phyloP scores from a whole-genome alignment of 2,113 vertebrate genomes.

The Pteruthius melanotis region DNA sequence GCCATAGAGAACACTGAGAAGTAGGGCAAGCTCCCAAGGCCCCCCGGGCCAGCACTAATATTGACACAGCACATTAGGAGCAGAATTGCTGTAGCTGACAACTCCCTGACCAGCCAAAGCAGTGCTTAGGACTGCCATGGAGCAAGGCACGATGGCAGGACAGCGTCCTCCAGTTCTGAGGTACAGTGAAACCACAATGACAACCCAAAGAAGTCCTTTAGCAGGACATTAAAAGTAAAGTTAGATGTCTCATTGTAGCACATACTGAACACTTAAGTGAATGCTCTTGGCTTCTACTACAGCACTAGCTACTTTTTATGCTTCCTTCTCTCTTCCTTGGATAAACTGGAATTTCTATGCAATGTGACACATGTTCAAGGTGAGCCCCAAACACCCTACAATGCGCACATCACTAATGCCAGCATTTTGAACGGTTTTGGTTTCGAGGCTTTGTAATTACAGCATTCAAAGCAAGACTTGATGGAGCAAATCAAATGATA shows the following conservation, averaged over 20 bases:
- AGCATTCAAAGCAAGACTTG: not conserved
- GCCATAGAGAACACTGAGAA: not conserved
- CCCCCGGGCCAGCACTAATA: not conserved
- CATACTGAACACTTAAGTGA: not conserved
- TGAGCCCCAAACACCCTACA: not conserved
- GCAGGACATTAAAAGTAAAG: not conserved
- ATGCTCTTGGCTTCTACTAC: not conserved
- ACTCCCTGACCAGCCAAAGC: not conserved
- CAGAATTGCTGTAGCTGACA: not conserved
- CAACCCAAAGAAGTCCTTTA: not conserved
- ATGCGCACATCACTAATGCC: not conserved
- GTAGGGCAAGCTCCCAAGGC: constrained; percentile 2
- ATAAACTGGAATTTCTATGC: not conserved
- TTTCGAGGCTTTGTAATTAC: not conserved
- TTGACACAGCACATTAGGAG: not conserved
- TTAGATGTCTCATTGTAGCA: not conserved
- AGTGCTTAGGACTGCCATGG: rapidly evolving
- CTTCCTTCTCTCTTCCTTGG: not conserved
- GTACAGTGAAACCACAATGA: not conserved
- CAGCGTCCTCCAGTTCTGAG: not conserved
- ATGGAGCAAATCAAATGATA: not conserved
- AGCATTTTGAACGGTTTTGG: not conserved
- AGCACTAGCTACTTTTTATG: not conserved
- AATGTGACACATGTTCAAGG: not conserved
- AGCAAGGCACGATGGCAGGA: not conserved